Evolutionary conservation across 2,113 vertebrate species (phyloP).

Genomic region (Lates calcarifer): DNA sequence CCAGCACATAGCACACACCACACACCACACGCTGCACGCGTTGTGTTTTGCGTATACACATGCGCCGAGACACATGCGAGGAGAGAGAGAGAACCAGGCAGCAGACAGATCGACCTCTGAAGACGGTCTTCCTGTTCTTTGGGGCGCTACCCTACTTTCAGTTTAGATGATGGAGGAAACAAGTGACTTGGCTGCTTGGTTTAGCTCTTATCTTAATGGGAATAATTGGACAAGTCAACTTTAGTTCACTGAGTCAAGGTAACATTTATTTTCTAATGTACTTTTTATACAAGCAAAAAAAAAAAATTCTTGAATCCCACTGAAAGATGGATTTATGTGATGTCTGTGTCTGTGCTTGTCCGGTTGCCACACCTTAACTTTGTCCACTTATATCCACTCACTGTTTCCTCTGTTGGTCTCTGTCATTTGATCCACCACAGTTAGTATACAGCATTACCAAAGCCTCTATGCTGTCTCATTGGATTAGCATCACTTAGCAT

Average conservation of each 20-base stretch:
- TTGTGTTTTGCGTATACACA: slow-evolving; percentile 28
- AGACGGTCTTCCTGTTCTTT: slow-evolving; percentile 63
- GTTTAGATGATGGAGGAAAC: slow-evolving; percentile 50
- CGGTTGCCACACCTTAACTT: slow-evolving; percentile 50
- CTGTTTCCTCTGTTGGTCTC: slow-evolving; percentile 25
- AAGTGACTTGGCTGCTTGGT: slow-evolving; percentile 31
- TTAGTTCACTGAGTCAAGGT: slow-evolving; percentile 63
- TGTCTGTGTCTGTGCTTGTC: background rate
- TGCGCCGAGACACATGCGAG: slow-evolving; percentile 24
- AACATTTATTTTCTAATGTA: slow-evolving; percentile 47
- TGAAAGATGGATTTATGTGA: slow-evolving; percentile 1
- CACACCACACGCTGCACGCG: slow-evolving; percentile 19
- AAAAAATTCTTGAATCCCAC: background rate
- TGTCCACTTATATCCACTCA: slow-evolving; percentile 16
- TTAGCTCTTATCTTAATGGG: slow-evolving; percentile 33
- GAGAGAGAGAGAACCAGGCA: slow-evolving; percentile 41
- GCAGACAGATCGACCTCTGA: slow-evolving; percentile 57
- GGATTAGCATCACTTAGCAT: slow-evolving; percentile 64
- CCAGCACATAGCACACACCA: slow-evolving; percentile 22
- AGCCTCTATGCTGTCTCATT: slow-evolving; percentile 62
- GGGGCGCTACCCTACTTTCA: slow-evolving; percentile 34
- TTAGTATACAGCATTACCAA: slow-evolving; percentile 57
- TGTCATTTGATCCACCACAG: slow-evolving; percentile 62
- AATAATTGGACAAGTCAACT: slow-evolving; percentile 37
- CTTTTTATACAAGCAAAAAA: slow-evolving; percentile 10